Evolutionary conservation across 2,888 invertebrate species (phyloP), one percentile per base, ranked within the genome.

Genomic region (Spodoptera picta): DNA sequence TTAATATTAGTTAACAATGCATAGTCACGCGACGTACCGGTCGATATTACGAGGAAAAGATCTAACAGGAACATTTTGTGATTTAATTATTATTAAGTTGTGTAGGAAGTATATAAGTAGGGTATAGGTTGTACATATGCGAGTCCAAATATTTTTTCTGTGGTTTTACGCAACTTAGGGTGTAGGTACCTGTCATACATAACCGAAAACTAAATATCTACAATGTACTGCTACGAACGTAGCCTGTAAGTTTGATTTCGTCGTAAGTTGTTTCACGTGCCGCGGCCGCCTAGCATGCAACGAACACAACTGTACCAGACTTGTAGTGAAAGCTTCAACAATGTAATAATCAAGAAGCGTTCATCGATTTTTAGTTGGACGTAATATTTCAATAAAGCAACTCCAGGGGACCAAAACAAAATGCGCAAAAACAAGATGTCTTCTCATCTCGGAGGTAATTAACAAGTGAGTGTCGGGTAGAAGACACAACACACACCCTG

Each of bases 391-490:
- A 69, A 51, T 24, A 31, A 60, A 65, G 59, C 46, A 45, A 62
- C 51, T 66, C 44, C 42, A 61, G 71, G 76, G 73, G 79, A 83
- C 66, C 82, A 81, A 81, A 85, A 86, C 81, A 85, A 82, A 80
- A 76, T 87, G 81, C 81, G 87, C 80, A 83, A 83, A 87, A 85
- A 80, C 84, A 87, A 87, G 83, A 87, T 87, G 87, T 87, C 85
- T 73, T 82, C 85, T 79, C 61, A 66, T 64, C 56, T 50, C 50
- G 59, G 65, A 64, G 55, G 60, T 68, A 74, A 69, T 70, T 65
- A 63, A 56, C 61, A 47, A 52, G 27, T 43, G 55, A 36, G 27
- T 19, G 19, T 58, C 45, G 14, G 60, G 56, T 53, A 58, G 56
- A 66, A 57, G 59, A 56, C 55, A 44, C 53, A 54, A 65, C 57